These are phyloP conservation scores for Ophraella communa DNA, from an alignment of 2,888 invertebrate genomes.

Conservation along the genomic window DNA sequence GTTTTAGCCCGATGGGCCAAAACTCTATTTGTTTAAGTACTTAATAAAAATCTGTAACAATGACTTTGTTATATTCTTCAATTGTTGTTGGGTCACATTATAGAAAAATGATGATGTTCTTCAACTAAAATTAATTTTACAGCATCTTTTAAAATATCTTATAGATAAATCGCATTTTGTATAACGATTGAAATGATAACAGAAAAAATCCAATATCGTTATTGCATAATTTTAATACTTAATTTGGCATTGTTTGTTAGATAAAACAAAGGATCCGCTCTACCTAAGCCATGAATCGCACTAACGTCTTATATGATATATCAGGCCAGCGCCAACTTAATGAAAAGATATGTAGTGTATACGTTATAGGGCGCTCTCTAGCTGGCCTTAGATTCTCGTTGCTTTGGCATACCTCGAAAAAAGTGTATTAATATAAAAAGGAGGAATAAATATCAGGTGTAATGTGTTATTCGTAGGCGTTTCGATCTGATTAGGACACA, in stretches of 20 bases:
- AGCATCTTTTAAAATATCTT: too few species aligned
- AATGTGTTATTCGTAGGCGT: slow-evolving; percentile 57
- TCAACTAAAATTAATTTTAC: too few species aligned
- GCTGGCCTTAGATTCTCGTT: slow-evolving; percentile 2
- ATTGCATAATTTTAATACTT: too few species aligned
- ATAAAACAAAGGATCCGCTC: slow-evolving; percentile 43
- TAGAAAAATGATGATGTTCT: too few species aligned
- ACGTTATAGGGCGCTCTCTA: slow-evolving; percentile 48
- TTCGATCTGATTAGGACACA: slow-evolving; percentile 55
- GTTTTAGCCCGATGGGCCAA: too few species aligned
- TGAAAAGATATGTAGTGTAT: slow-evolving; percentile 60
- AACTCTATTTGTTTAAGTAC: too few species aligned
- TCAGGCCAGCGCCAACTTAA: slow-evolving; percentile 56
- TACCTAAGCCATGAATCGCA: slow-evolving; percentile 43
- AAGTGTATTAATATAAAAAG: slow-evolving; percentile 52
- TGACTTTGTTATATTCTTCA: too few species aligned
- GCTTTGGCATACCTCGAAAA: slow-evolving; percentile 36
- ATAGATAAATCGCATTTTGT: too few species aligned
- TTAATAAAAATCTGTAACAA: too few species aligned
- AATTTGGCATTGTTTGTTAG: neutral
- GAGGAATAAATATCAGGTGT: slow-evolving; percentile 48
- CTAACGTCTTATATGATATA: slow-evolving; percentile 56
- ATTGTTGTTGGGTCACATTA: too few species aligned
- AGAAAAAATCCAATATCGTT: too few species aligned
- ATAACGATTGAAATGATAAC: too few species aligned